A percentile compares a stretch with the other conserved stretches of the same genome.
Conservation (phyloP, 2,797 vertebrate species). For the Microtus agrestis region DNA sequence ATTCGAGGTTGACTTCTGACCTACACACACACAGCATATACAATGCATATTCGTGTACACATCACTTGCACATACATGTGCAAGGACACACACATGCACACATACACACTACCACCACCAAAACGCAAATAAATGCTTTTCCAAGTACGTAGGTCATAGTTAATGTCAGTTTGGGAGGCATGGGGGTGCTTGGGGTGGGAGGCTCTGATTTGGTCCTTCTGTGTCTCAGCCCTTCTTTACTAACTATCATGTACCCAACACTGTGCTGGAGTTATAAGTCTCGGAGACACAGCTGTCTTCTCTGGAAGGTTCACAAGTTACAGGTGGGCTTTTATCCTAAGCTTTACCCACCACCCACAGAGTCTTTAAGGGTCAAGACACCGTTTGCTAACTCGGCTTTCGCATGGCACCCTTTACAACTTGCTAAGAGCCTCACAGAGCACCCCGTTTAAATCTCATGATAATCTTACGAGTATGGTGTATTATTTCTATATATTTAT, state of each 20-base stretch:
- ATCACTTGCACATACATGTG: background rate
- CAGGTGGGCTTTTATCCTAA: background rate
- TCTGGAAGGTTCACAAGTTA: background rate
- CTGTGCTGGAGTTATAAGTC: background rate
- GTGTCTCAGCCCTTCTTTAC: background rate
- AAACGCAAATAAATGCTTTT: background rate
- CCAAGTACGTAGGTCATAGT: background rate
- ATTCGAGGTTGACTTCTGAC: background rate
- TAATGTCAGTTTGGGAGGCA: background rate
- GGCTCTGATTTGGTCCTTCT: too few species aligned
- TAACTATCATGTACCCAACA: background rate
- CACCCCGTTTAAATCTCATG: background rate
- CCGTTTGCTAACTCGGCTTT: background rate
- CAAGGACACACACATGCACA: background rate
- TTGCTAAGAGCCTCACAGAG: background rate
- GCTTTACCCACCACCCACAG: background rate
- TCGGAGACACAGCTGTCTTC: background rate
- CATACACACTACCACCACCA: background rate
- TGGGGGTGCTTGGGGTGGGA: too few species aligned
- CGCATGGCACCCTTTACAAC: fast-evolving
- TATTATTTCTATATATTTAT: background rate
- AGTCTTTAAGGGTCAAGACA: background rate
- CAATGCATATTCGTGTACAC: background rate
- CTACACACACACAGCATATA: background rate
- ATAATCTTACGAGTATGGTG: background rate